These are phyloP conservation scores for Helarctos malayanus DNA, from an alignment of 2,797 vertebrate species.

Conservation along the genomic window DNA sequence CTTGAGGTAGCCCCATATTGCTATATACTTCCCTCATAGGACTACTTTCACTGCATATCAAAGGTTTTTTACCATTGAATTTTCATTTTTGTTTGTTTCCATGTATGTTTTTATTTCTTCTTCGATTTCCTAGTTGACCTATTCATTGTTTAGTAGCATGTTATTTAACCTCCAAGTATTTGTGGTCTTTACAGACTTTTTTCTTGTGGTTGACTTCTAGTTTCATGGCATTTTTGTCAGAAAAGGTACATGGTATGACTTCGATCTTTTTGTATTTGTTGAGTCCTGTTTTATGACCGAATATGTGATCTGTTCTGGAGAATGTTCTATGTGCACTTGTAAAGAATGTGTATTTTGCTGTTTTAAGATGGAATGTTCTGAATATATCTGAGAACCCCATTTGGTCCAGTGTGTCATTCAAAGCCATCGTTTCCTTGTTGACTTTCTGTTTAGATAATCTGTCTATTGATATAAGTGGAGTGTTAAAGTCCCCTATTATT, in stretches of 20 bases:
- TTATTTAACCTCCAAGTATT: neutral
- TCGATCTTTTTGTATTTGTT: neutral
- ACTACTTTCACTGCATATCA: neutral
- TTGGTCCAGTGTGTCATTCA: neutral
- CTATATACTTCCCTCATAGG: neutral
- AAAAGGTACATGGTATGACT: neutral
- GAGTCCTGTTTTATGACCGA: neutral
- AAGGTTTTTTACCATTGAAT: neutral
- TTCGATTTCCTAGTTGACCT: neutral
- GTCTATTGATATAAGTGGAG: neutral
- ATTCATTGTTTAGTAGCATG: neutral
- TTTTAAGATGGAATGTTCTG: neutral
- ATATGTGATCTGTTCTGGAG: neutral
- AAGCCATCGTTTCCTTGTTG: neutral
- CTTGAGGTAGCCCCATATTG: neutral
- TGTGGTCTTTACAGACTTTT: neutral
- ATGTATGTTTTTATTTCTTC: neutral
- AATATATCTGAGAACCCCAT: neutral
- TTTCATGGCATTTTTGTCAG: neutral
- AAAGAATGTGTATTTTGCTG: neutral
- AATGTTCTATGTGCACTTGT: neutral
- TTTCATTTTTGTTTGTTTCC: neutral
- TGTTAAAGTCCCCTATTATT: neutral
- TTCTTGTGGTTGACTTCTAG: neutral
- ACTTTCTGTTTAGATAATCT: neutral